Evolutionary conservation across 1,140 invertebrate genomes (phyloP).

Genomic region (Bathynomus jamesi): DNA sequence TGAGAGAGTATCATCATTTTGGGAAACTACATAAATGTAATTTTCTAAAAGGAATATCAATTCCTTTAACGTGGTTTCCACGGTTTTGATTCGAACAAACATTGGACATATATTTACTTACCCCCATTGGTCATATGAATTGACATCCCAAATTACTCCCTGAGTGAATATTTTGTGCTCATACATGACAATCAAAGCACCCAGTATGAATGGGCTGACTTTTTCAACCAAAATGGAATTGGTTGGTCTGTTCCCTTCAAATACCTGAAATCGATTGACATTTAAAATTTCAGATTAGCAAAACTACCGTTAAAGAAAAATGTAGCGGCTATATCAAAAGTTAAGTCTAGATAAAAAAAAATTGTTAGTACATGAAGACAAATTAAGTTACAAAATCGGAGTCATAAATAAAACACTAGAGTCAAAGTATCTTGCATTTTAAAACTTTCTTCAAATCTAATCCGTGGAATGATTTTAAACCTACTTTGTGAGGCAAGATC

Average conservation of each 20-base stretch:
- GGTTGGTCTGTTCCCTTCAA: constrained; percentile 92
- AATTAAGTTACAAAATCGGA: no score
- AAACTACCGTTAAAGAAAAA: no score
- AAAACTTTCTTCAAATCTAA: no score
- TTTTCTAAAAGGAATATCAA: no score
- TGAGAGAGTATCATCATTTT: no score
- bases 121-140: constrained; percentile 99
- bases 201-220: constrained; percentile 88
- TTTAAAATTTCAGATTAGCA: no score
- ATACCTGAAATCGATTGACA: constrained; percentile 53
- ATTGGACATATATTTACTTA: constrained; percentile 46
- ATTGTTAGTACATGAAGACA: neutral
- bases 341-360: neutral
- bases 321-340: no score
- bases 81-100: neutral
- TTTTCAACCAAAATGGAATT: constrained; percentile 94
- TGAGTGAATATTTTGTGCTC: constrained; percentile 99
- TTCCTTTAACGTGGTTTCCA: neutral
- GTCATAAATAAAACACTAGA: no score
- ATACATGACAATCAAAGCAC: constrained; percentile 92
- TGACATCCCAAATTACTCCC: constrained; percentile 98
- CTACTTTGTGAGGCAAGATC: constrained; percentile 79
- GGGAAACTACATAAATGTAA: no score
- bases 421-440: no score
- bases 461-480: no score